Conservation (phyloP, 2,888 invertebrate genomes). For the Drosophila putrida region DNA sequence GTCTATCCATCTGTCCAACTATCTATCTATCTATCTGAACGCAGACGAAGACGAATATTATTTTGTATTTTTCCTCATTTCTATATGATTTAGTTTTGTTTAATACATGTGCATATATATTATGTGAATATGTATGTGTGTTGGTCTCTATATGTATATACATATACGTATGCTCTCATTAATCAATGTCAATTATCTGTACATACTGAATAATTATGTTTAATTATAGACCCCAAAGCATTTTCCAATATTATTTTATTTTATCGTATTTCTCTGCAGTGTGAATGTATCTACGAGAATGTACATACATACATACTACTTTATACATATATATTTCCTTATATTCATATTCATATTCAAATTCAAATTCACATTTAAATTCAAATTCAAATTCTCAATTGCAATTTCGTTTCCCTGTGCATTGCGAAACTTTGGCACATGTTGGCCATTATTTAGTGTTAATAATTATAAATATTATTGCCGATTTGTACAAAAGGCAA, state of each 20-base stretch:
- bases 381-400: conserved; percentile 24
- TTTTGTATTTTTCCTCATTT: conserved; percentile 64
- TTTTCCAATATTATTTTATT: conserved; percentile 75
- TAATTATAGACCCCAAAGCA: conserved; percentile 76
- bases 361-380: neutral
- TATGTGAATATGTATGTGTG: conserved; percentile 1
- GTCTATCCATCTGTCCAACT: conserved; percentile 16
- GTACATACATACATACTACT: neutral
- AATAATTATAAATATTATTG: conserved; percentile 45
- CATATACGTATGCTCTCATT: conserved; percentile 75
- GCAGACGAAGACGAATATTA: conserved; percentile 66
- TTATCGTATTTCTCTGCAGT: conserved; percentile 29
- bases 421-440: conserved; percentile 49
- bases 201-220: conserved; percentile 82
- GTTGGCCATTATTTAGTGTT: conserved; percentile 36
- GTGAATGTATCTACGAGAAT: conserved; percentile 5
- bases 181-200: conserved; percentile 84
- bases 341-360: conserved; percentile 11
- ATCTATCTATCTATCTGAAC: conserved; percentile 26
- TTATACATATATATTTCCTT: conserved; percentile 12
- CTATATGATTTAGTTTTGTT: conserved; percentile 68
- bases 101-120: conserved; percentile 6
- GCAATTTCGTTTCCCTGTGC: conserved; percentile 37
- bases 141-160: conserved; percentile 9
- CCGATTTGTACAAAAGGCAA: conserved; percentile 36